A percentile compares a stretch with the other conserved stretches of the same genome.
Evolutionary conservation across 2,797 vertebrate species (phyloP).

Genomic region (Psittacula derbiana): DNA sequence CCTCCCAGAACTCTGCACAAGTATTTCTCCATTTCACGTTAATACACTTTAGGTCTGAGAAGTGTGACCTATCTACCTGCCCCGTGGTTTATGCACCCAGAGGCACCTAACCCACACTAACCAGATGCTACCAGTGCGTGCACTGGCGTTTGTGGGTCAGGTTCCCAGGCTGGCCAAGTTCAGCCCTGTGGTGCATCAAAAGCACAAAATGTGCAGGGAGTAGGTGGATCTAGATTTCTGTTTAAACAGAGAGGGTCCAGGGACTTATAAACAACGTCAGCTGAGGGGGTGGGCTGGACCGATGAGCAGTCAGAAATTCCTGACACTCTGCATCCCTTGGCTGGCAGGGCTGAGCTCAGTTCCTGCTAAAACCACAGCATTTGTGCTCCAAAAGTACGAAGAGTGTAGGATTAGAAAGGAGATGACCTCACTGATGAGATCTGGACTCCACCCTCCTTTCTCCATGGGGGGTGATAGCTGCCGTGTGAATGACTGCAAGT

Average conservation of each 20-base stretch:
- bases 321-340: not conserved
- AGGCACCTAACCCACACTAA: not conserved
- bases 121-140: rapidly evolving
- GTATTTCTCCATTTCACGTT: not conserved
- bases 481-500: not conserved
- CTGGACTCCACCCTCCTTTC: conserved; percentile 22
- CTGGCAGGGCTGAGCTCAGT: conserved; percentile 27
- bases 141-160: not conserved
- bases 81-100: not conserved
- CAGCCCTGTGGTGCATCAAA: not conserved
- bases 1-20: not conserved
- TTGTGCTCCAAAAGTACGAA: not conserved
- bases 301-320: not conserved
- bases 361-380: not conserved
- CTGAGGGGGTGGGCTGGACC: not conserved
- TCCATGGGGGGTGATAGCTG: not conserved
- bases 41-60: not conserved
- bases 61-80: not conserved
- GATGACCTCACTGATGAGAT: conserved; percentile 33
- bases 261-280: not conserved
- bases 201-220: not conserved
- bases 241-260: not conserved
- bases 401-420: not conserved
- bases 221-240: conserved; percentile 12
- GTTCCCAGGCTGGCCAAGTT: not conserved